Evolutionary conservation across 2,888 invertebrate genomes (phyloP).

Genomic region (Watsonalla cultraria): DNA sequence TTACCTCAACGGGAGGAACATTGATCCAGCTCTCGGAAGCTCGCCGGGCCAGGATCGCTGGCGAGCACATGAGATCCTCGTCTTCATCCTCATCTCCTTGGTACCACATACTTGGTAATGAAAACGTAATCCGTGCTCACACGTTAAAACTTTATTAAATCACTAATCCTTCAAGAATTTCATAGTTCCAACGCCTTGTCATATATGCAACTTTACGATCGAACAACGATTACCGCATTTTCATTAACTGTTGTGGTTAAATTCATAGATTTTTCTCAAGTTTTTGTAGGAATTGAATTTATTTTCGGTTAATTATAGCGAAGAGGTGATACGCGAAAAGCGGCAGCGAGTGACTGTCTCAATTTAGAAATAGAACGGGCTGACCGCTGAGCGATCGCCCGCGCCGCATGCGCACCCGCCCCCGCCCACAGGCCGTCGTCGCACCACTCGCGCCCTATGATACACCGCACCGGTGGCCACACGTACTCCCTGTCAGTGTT

Average conservation of each 20-base stretch:
- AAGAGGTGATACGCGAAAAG: slow-evolving; percentile 71
- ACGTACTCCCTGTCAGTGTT: slow-evolving; percentile 12
- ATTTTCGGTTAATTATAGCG: slow-evolving; percentile 56
- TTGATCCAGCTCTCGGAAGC: slow-evolving; percentile 95
- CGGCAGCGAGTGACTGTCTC: slow-evolving; percentile 74
- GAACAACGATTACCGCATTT: not conserved
- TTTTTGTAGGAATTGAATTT: slow-evolving; percentile 7
- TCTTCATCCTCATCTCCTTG: slow-evolving; percentile 89
- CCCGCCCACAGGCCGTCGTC: slow-evolving; percentile 20
- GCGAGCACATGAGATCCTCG: slow-evolving; percentile 91
- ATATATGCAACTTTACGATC: not conserved
- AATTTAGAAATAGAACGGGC: slow-evolving; percentile 77
- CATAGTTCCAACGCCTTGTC: not conserved
- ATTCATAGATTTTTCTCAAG: not conserved
- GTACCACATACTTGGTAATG: slow-evolving; percentile 82
- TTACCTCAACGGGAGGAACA: slow-evolving; percentile 92
- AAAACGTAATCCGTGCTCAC: slow-evolving; percentile 1
- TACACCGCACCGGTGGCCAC: slow-evolving; percentile 16
- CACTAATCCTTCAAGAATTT: slow-evolving; percentile 5
- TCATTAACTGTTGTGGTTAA: not conserved
- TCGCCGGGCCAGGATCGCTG: slow-evolving; percentile 90
- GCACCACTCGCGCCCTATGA: slow-evolving; percentile 35
- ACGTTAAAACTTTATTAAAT: slow-evolving; percentile 1
- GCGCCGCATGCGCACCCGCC: slow-evolving; percentile 23
- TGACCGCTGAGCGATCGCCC: slow-evolving; percentile 38